Conservation (phyloP, 2,888 invertebrate genomes). For the Balanococcus diminutus region DNA sequence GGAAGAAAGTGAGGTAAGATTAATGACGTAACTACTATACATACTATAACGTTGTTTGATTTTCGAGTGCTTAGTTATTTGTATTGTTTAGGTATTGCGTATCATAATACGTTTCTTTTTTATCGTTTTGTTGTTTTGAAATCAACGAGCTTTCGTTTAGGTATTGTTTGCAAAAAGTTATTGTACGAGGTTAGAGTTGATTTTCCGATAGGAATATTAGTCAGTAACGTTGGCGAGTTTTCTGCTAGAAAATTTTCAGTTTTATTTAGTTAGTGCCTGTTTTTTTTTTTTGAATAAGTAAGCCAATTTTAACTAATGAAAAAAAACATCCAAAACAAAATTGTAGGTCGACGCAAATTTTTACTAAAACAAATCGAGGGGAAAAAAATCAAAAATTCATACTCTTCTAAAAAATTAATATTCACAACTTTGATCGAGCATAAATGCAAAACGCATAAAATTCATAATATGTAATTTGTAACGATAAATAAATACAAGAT, state of each 20-base stretch:
- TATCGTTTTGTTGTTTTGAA: not conserved
- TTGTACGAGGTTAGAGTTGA: not conserved
- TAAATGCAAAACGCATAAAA: no score
- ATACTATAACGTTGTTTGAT: not conserved
- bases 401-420: not conserved
- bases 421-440: not conserved
- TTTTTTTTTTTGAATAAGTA: no score
- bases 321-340: no score
- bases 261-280: no score
- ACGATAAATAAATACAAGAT: not conserved
- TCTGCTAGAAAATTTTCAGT: not conserved
- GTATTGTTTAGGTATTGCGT: no score
- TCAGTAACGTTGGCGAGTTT: no score
- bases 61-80: not conserved
- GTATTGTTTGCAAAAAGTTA: not conserved
- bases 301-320: no score
- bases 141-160: not conserved
- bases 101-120: not conserved
- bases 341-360: no score
- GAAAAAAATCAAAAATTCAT: not conserved
- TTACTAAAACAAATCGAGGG: not conserved
- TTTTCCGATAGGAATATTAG: not conserved
- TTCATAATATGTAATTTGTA: not conserved
- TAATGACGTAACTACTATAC: not conserved
- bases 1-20: conserved; percentile 44